These are phyloP conservation scores for Luffia ferchaultella DNA, from an alignment of 2,888 invertebrate species.

Conservation along the genomic window DNA sequence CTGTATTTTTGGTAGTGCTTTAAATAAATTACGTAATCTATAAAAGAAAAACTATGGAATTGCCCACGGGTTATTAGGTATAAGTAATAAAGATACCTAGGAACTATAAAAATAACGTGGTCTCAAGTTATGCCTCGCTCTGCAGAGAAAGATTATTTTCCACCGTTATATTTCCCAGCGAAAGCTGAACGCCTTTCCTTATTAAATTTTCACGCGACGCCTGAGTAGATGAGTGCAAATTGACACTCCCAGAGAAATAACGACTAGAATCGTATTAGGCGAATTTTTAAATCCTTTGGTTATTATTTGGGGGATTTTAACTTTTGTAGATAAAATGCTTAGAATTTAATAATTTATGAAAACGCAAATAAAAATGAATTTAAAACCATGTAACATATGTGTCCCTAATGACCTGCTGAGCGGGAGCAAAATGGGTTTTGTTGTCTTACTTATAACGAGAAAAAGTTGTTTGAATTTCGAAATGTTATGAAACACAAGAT, in stretches of 20 bases:
- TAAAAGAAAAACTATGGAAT: conserved; percentile 8
- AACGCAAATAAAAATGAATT: too few species aligned
- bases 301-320: background rate
- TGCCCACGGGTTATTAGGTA: conserved; percentile 8
- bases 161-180: background rate
- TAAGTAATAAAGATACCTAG: too few species aligned
- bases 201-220: background rate
- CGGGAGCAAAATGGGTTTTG: too few species aligned
- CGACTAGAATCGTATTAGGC: background rate
- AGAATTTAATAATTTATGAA: too few species aligned
- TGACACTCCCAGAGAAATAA: background rate
- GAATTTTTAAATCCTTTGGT: too few species aligned
- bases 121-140: background rate
- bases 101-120: background rate
- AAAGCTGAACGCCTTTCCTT: background rate
- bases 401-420: too few species aligned
- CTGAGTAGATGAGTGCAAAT: background rate
- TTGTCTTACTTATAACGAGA: too few species aligned
- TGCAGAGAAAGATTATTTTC: background rate
- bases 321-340: too few species aligned
- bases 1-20: too few species aligned
- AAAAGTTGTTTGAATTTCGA: too few species aligned
- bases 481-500: too few species aligned
- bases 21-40: background rate
- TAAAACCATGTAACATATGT: too few species aligned